Evolutionary conservation across 1,140 invertebrate species (phyloP), one percentile per base, ranked within the genome.

Genomic region (Drosophila lini): DNA sequence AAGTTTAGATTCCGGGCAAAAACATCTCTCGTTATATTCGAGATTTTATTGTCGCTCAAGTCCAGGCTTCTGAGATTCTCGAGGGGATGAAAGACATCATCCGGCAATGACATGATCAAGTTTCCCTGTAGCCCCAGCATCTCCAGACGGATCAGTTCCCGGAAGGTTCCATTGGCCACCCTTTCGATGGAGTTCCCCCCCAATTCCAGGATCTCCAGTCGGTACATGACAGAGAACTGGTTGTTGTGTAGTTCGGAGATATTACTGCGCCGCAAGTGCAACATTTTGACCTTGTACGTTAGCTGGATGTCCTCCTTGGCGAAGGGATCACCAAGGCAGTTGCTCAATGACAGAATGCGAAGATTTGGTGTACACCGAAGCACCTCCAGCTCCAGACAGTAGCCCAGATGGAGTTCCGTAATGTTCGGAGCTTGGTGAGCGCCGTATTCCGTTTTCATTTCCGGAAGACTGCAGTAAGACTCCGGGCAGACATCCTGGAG

Each of bases 41-140:
- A 55, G 9, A 62, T 62, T 40, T 8, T 4, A 19, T 62, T 62
- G 3, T 19, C 7, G 31, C 59, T 62, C 7, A 62, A 16, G n/a
- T 62, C 59, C 22, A 62, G 22, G 16, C 11, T 16, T 31, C 36
- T 25, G 1, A 62, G 47, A 31, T 53, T 53, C 32, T 38, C 8
- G 3, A 62, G 45, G 4, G 59, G 32, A 19, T 62, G 5, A 31
- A 53, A 53, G 11, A 53, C 47, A 28, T 16, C 11, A 13, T 40
- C 22, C 3, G 47, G 34, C 22, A 61, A 22, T 7, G 32, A 6
- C 47, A 19, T 19, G 7, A 61, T 34, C 1, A n/a, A 2, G 7
- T 61, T 61, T 2, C 7, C n/a, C 10, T 61, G 34, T 3, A 52
- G 22, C 8, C 22, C 34, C 45, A 61, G 25, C 1, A 4, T 5